Evolutionary conservation across 1,140 invertebrate species (phyloP).

Genomic region (Drosophila orosa): DNA sequence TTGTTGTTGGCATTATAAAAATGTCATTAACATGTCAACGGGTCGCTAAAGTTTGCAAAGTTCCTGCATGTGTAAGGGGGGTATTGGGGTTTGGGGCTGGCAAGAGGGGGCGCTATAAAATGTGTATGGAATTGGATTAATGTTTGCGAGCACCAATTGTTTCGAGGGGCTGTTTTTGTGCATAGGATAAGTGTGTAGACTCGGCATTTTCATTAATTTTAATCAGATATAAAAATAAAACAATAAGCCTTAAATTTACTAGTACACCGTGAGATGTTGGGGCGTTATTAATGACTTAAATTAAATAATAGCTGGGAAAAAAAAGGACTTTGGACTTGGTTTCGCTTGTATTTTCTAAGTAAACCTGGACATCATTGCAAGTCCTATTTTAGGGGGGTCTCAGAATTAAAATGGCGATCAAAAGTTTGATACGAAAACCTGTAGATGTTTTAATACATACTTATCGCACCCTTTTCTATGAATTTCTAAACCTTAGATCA

Average conservation of each 20-base stretch:
- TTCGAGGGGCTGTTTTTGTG: slow-evolving; percentile 20
- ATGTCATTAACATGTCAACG: slow-evolving; percentile 81
- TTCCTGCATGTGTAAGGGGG: slow-evolving; percentile 6
- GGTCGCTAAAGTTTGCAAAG: slow-evolving; percentile 64
- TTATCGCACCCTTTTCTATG: neutral
- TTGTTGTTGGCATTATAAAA: slow-evolving; percentile 70
- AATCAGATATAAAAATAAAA: slow-evolving; percentile 27
- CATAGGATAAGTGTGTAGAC: neutral
- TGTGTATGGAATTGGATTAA: slow-evolving; percentile 26
- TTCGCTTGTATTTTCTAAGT: no score
- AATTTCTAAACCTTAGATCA: neutral
- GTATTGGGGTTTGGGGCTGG: neutral
- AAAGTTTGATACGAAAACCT: neutral
- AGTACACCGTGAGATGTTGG: neutral
- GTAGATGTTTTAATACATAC: slow-evolving; percentile 6
- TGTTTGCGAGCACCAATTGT: slow-evolving; percentile 43
- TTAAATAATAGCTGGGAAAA: no score
- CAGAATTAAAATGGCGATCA: neutral
- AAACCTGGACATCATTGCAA: no score
- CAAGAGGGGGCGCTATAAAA: slow-evolving; percentile 21
- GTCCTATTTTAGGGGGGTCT: no score
- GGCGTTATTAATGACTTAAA: neutral
- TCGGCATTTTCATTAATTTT: slow-evolving; percentile 43
- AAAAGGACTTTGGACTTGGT: no score
- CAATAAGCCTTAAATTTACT: neutral